Evolutionary conservation across 2,888 invertebrate genomes (phyloP), one percentile per base, ranked within the genome.

Genomic region (Microdon myrmicae): DNA sequence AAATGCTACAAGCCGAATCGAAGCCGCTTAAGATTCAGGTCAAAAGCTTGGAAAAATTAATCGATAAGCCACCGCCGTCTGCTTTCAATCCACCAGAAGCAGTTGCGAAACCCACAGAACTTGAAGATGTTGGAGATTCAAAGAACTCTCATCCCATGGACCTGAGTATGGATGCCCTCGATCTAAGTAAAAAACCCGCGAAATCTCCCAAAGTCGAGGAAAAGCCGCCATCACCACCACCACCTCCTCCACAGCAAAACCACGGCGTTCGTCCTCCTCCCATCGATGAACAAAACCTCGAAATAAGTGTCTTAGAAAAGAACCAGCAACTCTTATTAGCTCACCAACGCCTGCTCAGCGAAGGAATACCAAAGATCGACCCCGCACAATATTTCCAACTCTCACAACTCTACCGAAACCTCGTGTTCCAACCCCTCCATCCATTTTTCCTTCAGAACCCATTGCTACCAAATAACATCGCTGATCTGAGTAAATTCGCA

Each of bases 91-190:
- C 69, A 19, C 66, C 83, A 28, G 83, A 84, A 74, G 83, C 83
- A 58, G 53, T 83, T 16, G 83, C 84, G 72, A 83, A 82, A 59
- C 43, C 37, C 20, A 82, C 82, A 8, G 83, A 84, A 68, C 82
- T 79, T 35, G 81, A 82, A 10, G 72, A 74, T 58, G 80, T 81
- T 31, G 69, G 75, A 37, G 79, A 79, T 12, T 69, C 76, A 7
- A 81, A 82, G 12, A 74, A 71, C 3, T 75, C 68, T 43, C 74
- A 61, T 16, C 89, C 90, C 0, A 83, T 91, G 45, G 90, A 92
- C 77, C 82, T 90, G 16, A 87, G 87, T 47, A 89, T 88, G 79
- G 89, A 90, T 76, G 92, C 89, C 3, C 82, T 93, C 32, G 93
- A 94, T 80, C 83, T 94, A 66, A 92, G 92, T 75, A 90, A 90